Percentiles rank a stretch among this genome's conserved stretches.
Evolutionary conservation across 2,888 invertebrate genomes (phyloP).

Genomic region (Ommatoiulus sabulosus): DNA sequence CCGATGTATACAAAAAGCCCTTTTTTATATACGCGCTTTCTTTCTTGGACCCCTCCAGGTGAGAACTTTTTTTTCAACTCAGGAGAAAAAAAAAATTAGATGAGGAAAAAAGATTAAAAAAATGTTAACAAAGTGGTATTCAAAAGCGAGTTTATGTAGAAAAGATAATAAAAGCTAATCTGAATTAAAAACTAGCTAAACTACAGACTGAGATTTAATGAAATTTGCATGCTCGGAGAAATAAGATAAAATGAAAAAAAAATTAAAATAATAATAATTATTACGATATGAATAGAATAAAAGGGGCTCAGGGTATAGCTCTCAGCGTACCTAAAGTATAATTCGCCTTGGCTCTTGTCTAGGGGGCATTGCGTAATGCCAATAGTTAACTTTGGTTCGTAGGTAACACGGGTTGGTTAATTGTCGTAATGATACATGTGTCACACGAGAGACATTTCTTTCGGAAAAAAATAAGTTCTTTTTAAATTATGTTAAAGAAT

Average conservation of each 20-base stretch:
- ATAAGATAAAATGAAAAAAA: not conserved
- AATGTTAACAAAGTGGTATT: conserved; percentile 48
- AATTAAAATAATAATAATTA: conserved; percentile 24
- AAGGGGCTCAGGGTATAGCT: not conserved
- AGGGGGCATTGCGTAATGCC: not conserved
- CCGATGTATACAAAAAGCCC: not conserved
- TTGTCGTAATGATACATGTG: not conserved
- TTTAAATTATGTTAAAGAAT: not conserved
- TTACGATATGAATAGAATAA: not conserved
- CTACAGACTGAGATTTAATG: conserved; percentile 21
- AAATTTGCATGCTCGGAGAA: not conserved
- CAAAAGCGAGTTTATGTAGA: conserved; percentile 42
- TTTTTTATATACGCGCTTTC: not conserved
- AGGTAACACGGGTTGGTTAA: not conserved
- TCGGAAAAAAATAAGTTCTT: no score
- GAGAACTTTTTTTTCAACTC: conserved; percentile 23
- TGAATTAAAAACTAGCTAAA: conserved; percentile 42
- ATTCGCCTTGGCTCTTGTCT: not conserved
- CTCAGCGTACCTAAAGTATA: no score
- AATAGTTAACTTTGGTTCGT: not conserved
- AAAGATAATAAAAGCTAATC: conserved; percentile 41
- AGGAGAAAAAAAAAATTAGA: not conserved
- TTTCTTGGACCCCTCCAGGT: conserved; percentile 42
- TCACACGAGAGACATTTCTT: not conserved
- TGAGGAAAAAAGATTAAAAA: conserved; percentile 41